Conservation (phyloP, 2,113 vertebrate genomes). For the Centropus bengalensis region DNA sequence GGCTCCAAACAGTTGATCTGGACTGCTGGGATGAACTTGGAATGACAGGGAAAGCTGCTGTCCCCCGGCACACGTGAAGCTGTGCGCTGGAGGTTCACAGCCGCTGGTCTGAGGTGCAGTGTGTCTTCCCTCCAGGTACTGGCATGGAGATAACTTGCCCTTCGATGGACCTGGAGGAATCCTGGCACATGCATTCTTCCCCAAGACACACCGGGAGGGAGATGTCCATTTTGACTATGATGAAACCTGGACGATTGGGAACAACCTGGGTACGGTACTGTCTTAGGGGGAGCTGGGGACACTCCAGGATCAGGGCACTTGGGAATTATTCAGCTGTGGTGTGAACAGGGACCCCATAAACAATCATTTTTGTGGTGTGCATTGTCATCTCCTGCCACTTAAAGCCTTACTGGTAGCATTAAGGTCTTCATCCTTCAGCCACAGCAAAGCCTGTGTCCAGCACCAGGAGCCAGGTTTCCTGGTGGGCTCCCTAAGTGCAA, state of each 20-base stretch:
- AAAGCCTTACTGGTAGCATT: not conserved
- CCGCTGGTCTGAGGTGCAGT: not conserved
- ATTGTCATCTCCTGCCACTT: not conserved
- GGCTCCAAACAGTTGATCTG: not conserved
- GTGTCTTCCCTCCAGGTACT: slow-evolving; percentile 80
- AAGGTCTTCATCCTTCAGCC: not conserved
- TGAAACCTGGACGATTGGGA: slow-evolving; percentile 91
- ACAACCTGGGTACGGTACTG: slow-evolving; percentile 83
- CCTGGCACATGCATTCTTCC: slow-evolving; percentile 94
- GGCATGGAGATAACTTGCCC: slow-evolving; percentile 91
- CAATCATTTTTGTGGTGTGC: not conserved
- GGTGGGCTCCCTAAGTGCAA: not conserved
- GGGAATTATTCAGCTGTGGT: not conserved
- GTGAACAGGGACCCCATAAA: not conserved
- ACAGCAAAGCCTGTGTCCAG: not conserved
- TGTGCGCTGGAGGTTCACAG: accelerated
- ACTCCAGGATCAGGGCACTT: not conserved
- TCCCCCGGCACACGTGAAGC: accelerated
- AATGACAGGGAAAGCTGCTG: not conserved
- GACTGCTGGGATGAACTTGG: not conserved
- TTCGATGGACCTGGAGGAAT: slow-evolving; percentile 94
- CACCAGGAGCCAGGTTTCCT: not conserved
- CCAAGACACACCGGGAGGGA: slow-evolving; percentile 89
- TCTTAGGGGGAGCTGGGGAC: not conserved
- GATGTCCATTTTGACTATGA: slow-evolving; percentile 96